Evolutionary conservation across 2,888 invertebrate species (phyloP).

Genomic region (Mythimna impura): DNA sequence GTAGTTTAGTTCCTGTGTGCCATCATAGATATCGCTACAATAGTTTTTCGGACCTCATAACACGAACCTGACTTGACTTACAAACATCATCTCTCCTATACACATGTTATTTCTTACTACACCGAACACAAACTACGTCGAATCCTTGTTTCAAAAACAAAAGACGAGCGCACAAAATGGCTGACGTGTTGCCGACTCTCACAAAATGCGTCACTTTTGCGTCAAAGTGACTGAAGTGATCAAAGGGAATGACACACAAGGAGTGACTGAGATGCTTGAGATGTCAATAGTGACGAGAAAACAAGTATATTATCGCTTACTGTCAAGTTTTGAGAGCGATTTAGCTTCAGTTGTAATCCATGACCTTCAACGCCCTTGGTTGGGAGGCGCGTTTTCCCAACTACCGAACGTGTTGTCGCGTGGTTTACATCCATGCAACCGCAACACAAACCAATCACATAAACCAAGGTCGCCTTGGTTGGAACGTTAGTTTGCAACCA

Average conservation of each 20-base stretch:
- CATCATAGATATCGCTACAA: no score
- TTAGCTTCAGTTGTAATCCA: not conserved
- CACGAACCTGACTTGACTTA: not conserved
- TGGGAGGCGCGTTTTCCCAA: no score
- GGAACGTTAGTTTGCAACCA: no score
- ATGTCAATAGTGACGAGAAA: slow-evolving; percentile 10
- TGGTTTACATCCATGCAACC: no score
- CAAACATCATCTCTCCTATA: not conserved
- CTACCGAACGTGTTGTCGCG: no score
- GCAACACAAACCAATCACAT: no score
- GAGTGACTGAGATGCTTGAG: slow-evolving; percentile 20
- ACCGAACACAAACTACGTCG: not conserved
- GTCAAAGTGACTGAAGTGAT: slow-evolving; percentile 36
- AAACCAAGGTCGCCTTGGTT: no score
- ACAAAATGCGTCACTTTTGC: slow-evolving; percentile 42
- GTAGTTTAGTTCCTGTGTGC: no score
- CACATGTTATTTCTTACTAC: not conserved
- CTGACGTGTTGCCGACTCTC: not conserved
- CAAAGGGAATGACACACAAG: slow-evolving; percentile 33
- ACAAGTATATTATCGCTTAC: not conserved
- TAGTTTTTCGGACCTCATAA: no score
- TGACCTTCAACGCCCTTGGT: no score
- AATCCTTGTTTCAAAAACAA: slow-evolving; percentile 39
- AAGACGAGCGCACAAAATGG: slow-evolving; percentile 25
- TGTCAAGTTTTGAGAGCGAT: not conserved